Evolutionary conservation across 2,113 vertebrate genomes (phyloP).

Genomic region (Centropus bengalensis): DNA sequence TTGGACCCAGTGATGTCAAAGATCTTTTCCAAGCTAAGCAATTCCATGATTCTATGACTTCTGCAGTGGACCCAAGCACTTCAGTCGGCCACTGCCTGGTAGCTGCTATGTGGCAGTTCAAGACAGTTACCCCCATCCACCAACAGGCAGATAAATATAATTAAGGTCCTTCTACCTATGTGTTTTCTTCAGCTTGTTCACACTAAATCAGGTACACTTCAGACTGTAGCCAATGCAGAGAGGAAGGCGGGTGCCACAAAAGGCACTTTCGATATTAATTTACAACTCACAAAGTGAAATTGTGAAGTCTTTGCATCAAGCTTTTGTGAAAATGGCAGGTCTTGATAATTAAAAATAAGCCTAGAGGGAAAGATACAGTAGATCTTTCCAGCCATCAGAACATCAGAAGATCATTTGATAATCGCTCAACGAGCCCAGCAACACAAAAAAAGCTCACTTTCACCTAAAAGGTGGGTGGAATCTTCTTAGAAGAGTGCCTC

Average conservation of each 20-base stretch:
- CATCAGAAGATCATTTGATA: not conserved
- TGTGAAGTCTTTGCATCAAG: not conserved
- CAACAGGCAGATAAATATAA: not conserved
- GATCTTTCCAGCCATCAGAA: not conserved
- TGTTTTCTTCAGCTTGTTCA: conserved; percentile 9
- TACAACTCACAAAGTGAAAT: not conserved
- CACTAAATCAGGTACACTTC: not conserved
- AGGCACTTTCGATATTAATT: not conserved
- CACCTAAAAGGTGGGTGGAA: not conserved
- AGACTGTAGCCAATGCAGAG: not conserved
- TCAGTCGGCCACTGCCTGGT: not conserved
- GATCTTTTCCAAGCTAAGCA: too few relatives aligned
- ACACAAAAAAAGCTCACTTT: not conserved
- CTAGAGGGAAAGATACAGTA: not conserved
- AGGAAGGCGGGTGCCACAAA: not conserved
- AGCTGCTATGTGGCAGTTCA: not conserved
- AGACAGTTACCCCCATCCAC: not conserved
- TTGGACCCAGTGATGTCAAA: too few relatives aligned
- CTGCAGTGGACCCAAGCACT: not conserved
- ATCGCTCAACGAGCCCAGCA: not conserved
- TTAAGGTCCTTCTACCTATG: not conserved
- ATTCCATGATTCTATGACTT: too few relatives aligned
- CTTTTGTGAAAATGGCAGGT: not conserved
- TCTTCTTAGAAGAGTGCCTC: not conserved
- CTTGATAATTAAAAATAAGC: not conserved